Conservation (phyloP, 2,797 vertebrate species). For the Falco cherrug region DNA sequence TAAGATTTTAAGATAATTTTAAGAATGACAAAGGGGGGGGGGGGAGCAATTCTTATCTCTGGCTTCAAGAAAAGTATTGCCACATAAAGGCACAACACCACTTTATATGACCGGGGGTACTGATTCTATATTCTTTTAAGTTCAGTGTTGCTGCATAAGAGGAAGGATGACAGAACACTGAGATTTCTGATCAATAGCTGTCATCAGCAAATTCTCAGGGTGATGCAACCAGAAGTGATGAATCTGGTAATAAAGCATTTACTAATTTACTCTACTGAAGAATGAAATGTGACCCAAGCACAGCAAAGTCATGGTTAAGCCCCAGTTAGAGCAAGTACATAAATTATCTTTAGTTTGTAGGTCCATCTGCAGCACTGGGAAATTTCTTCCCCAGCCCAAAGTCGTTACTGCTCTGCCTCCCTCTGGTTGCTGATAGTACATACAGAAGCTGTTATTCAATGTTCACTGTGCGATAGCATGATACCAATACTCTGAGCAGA, state of each 20-base stretch:
- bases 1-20: neutral
- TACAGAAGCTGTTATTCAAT: neutral
- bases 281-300: neutral
- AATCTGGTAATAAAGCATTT: neutral
- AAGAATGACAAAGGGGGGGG: neutral
- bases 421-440: neutral
- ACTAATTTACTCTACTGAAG: neutral
- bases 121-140: neutral
- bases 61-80: neutral
- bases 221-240: neutral
- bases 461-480: rapidly evolving
- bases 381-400: neutral
- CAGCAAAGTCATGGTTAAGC: neutral
- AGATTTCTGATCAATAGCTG: neutral
- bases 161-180: neutral
- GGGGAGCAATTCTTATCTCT: rapidly evolving
- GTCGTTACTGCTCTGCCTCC: neutral
- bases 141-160: neutral
- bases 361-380: neutral
- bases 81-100: neutral
- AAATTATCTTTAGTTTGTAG: neutral
- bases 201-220: neutral
- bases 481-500: neutral
- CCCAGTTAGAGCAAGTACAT: neutral
- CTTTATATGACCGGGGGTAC: neutral